Percentiles rank a stretch among this genome's conserved stretches.
Conservation (phyloP, 2,888 invertebrate species). For the Automeris io region DNA sequence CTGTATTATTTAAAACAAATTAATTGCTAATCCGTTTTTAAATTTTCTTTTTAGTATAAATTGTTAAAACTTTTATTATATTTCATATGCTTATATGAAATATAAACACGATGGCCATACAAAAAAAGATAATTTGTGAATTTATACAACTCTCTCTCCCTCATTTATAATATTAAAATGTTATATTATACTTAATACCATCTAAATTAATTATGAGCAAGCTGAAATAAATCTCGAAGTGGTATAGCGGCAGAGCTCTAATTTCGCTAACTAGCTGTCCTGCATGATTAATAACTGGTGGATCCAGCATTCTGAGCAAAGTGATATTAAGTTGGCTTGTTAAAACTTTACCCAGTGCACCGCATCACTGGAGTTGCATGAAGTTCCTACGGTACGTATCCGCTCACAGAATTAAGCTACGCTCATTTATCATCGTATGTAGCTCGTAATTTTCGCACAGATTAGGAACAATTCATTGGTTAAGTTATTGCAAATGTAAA, state of each 20-base stretch:
- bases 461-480: constrained; percentile 16
- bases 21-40: too few species aligned
- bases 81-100: too few species aligned
- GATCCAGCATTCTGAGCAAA: constrained; percentile 68
- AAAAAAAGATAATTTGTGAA: background rate
- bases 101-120: background rate
- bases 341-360: constrained; percentile 68
- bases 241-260: constrained; percentile 41
- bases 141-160: too few species aligned
- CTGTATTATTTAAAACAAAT: constrained; percentile 63
- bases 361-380: constrained; percentile 56
- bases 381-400: constrained; percentile 47
- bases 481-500: too few species aligned
- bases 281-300: constrained; percentile 74
- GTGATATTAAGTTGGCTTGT: constrained; percentile 78
- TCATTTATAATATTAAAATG: too few species aligned
- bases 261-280: constrained; percentile 69
- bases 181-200: constrained; percentile 11
- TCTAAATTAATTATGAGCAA: constrained; percentile 21
- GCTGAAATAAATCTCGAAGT: constrained; percentile 34
- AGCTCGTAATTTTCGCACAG: constrained; percentile 30
- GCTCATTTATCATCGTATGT: constrained; percentile 38
- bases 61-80: too few species aligned
- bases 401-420: constrained; percentile 45
- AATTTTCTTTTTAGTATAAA: too few species aligned